These are phyloP conservation scores for Ostrea denselamellosa DNA, from an alignment of 1,140 invertebrate genomes.

Conservation along the genomic window DNA sequence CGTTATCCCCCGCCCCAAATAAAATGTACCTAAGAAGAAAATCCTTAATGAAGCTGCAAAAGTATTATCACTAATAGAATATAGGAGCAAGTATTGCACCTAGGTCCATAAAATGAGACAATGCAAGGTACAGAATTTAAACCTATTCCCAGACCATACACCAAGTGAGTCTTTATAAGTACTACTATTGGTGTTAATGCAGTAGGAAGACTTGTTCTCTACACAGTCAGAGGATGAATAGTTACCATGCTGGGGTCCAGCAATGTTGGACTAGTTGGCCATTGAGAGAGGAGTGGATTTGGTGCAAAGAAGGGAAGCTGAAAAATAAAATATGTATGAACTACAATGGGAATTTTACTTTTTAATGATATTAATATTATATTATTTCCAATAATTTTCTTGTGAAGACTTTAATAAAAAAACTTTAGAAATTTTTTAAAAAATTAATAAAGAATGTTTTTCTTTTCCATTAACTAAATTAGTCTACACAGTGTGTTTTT, in stretches of 20 bases:
- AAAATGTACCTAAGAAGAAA: background rate
- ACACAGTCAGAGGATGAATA: background rate
- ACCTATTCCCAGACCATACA: background rate
- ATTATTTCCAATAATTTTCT: too few relatives aligned
- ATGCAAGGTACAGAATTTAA: background rate
- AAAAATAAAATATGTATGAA: constrained; percentile 49
- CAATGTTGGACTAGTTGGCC: constrained; percentile 62
- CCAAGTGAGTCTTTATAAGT: background rate
- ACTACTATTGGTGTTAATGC: background rate
- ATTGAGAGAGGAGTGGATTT: constrained; percentile 63
- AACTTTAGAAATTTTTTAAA: too few relatives aligned
- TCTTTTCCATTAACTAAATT: too few relatives aligned
- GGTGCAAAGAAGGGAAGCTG: constrained; percentile 67
- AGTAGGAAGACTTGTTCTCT: background rate
- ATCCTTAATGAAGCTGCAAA: background rate
- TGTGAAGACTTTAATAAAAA: too few relatives aligned
- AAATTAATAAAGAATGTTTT: too few relatives aligned
- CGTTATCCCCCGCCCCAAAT: too few relatives aligned
- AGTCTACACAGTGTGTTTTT: too few relatives aligned
- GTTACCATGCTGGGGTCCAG: constrained; percentile 73
- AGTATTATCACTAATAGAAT: background rate
- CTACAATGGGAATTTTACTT: background rate
- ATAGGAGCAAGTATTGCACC: background rate
- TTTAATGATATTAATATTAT: too few relatives aligned
- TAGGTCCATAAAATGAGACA: background rate